A percentile compares a stretch with the other conserved stretches of the same genome.
These are phyloP conservation scores for Bubo scandiacus DNA, from an alignment of 2,113 vertebrate genomes.

Conservation along the genomic window DNA sequence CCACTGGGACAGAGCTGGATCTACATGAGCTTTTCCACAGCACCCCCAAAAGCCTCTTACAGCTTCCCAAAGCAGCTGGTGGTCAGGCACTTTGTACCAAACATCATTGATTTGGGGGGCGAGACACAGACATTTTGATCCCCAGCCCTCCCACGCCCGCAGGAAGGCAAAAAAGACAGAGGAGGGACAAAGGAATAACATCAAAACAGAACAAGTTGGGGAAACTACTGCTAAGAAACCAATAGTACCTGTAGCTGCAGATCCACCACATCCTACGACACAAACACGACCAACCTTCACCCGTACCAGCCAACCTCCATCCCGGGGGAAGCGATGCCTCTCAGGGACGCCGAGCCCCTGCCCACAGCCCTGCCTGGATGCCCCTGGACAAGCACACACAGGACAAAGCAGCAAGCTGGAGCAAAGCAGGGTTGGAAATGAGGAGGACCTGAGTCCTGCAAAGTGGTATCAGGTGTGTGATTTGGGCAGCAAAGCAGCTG, in stretches of 20 bases:
- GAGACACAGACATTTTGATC: accelerated
- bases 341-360: accelerated
- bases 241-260: accelerated
- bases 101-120: accelerated
- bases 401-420: background rate
- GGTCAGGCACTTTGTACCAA: background rate
- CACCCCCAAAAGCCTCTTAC: background rate
- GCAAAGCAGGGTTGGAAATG: background rate
- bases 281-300: accelerated
- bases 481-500: background rate
- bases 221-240: background rate
- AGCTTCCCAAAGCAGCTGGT: background rate
- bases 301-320: accelerated
- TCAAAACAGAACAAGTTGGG: accelerated
- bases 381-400: accelerated
- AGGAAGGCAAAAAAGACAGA: background rate
- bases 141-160: accelerated
- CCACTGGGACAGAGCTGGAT: background rate
- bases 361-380: accelerated
- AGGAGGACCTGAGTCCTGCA: too few species aligned
- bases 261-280: accelerated
- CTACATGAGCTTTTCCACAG: background rate
- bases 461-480: background rate
- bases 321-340: accelerated
- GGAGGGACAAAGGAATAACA: background rate